Evolutionary conservation across 2,113 vertebrate genomes (phyloP).

Genomic region (Rhea americana): DNA sequence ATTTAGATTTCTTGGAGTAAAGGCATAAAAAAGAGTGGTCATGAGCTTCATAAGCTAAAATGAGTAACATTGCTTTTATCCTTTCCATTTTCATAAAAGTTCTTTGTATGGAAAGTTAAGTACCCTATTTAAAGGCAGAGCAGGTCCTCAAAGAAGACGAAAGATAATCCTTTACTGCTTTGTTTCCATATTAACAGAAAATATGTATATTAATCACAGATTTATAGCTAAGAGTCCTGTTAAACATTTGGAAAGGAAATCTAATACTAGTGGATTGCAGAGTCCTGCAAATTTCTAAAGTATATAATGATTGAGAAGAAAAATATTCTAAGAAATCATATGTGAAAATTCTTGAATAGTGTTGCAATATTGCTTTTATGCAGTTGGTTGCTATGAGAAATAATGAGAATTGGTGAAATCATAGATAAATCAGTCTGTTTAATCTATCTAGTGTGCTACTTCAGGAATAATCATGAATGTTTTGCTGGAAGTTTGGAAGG

Average conservation of each 20-base stretch:
- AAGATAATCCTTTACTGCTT: neutral
- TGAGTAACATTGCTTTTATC: neutral
- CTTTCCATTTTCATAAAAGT: neutral
- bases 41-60: neutral
- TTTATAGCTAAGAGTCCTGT: neutral
- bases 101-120: neutral
- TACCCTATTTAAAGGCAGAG: neutral
- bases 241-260: neutral
- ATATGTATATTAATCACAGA: neutral
- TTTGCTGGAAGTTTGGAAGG: neutral
- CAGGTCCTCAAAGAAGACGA: neutral
- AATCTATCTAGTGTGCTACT: neutral
- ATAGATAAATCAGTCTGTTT: neutral
- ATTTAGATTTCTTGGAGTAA: neutral
- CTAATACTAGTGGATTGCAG: neutral
- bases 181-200: neutral
- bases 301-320: neutral
- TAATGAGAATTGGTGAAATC: neutral
- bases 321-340: neutral
- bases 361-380: neutral
- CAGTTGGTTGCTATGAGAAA: neutral
- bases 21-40: neutral
- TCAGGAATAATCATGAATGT: neutral
- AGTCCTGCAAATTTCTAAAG: neutral
- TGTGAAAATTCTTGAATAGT: neutral